Conservation (phyloP, 1,140 invertebrate genomes). For the Drosophila cardini region DNA sequence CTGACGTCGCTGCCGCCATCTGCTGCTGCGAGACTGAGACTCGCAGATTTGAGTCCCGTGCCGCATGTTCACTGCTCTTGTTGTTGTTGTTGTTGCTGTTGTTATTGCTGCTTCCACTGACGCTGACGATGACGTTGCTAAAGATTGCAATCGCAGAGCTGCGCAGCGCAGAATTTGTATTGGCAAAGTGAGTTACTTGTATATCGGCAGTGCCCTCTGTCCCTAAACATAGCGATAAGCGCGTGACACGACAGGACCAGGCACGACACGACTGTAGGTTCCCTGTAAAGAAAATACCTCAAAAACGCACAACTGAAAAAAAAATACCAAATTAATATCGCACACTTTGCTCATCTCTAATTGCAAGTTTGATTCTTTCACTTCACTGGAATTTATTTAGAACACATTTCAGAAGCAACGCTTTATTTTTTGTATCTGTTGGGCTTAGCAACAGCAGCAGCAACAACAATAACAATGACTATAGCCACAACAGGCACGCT, state of each 20-base stretch:
- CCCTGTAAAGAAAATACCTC: background rate
- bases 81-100: conserved; percentile 33
- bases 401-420: conserved; percentile 66
- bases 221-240: conserved; percentile 23
- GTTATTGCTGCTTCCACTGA: conserved; percentile 53
- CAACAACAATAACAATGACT: conserved; percentile 30
- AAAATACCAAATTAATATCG: background rate
- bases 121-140: conserved; percentile 66
- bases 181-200: conserved; percentile 55
- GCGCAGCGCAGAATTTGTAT: conserved; percentile 78
- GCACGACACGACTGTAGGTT: background rate
- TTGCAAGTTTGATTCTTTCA: conserved; percentile 51
- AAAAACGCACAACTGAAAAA: no score
- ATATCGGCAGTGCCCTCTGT: conserved; percentile 59
- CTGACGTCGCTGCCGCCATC: conserved; percentile 40
- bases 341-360: conserved; percentile 26
- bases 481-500: conserved; percentile 58
- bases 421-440: conserved; percentile 27
- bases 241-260: conserved; percentile 23
- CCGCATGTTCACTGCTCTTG: conserved; percentile 54
- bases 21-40: conserved; percentile 26
- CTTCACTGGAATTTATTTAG: conserved; percentile 82
- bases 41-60: conserved; percentile 63
- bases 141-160: conserved; percentile 78
- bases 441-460: conserved; percentile 34